phyloP scores from a whole-genome alignment of 2,113 vertebrate species.

The Myrmophylax atrothorax region DNA sequence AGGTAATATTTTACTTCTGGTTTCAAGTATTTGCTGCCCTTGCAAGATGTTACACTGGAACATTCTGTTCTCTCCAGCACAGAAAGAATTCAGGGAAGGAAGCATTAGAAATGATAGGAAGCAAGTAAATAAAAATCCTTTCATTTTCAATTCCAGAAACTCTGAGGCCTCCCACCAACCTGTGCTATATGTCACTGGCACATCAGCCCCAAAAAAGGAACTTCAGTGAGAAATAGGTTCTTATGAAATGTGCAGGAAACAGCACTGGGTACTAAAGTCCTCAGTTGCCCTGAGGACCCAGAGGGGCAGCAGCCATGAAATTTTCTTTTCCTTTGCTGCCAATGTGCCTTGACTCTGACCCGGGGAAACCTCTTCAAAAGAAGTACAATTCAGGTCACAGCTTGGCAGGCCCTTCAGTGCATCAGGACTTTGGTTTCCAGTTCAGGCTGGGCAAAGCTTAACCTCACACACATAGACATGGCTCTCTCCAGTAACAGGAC shows the following conservation, averaged over 20 bases:
- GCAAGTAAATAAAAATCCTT: not conserved
- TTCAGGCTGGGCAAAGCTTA: not conserved
- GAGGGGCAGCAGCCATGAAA: not conserved
- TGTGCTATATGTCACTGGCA: not conserved
- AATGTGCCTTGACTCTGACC: not conserved
- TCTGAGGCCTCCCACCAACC: not conserved
- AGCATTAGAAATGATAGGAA: not conserved
- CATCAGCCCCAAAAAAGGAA: not conserved
- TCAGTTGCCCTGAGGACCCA: not conserved
- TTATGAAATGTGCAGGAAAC: not conserved
- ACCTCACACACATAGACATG: not conserved
- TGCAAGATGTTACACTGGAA: not conserved
- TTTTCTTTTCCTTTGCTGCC: not conserved
- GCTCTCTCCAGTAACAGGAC: accelerated
- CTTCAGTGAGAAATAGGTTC: not conserved
- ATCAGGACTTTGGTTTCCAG: not conserved
- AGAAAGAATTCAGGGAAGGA: not conserved
- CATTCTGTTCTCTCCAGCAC: not conserved
- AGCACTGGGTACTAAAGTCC: not conserved
- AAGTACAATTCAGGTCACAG: not conserved
- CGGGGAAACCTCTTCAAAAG: not conserved
- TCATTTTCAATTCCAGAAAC: not conserved
- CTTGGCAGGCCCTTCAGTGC: not conserved
- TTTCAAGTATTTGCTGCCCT: constrained; percentile 31
- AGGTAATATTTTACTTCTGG: constrained; percentile 57